Evolutionary conservation across 2,113 vertebrate genomes (phyloP).

Genomic region (Ailuropoda melanoleuca): DNA sequence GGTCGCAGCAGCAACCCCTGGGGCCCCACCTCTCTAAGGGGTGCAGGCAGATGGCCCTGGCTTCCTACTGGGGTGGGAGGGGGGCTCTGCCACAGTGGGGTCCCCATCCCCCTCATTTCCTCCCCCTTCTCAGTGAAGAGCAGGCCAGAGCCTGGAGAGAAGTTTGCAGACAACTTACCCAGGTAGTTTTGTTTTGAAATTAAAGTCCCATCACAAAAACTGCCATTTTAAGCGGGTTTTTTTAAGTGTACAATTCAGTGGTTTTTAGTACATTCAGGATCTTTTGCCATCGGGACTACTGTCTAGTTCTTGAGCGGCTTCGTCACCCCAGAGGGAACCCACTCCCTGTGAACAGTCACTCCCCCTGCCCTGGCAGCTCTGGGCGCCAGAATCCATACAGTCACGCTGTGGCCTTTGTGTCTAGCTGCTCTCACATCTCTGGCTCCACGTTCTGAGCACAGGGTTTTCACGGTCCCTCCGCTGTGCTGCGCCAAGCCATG

Average conservation of each 20-base stretch:
- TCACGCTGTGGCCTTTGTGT: not conserved
- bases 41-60: not conserved
- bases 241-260: not conserved
- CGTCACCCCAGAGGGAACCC: too few relatives aligned
- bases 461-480: not conserved
- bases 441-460: not conserved
- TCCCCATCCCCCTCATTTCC: not conserved
- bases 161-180: not conserved
- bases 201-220: not conserved
- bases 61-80: not conserved
- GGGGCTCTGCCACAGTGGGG: accelerated
- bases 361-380: not conserved
- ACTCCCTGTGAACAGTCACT: accelerated
- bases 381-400: accelerated
- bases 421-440: not conserved
- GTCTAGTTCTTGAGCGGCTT: not conserved
- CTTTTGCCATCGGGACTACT: accelerated
- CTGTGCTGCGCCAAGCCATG: not conserved
- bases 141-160: not conserved
- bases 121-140: not conserved
- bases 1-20: accelerated
- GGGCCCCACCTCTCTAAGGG: not conserved
- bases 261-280: not conserved
- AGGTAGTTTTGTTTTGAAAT: not conserved
- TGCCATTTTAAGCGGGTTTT: not conserved